phyloP scores from a whole-genome alignment of 1,140 invertebrate genomes.

The Piezodorus guildinii region DNA sequence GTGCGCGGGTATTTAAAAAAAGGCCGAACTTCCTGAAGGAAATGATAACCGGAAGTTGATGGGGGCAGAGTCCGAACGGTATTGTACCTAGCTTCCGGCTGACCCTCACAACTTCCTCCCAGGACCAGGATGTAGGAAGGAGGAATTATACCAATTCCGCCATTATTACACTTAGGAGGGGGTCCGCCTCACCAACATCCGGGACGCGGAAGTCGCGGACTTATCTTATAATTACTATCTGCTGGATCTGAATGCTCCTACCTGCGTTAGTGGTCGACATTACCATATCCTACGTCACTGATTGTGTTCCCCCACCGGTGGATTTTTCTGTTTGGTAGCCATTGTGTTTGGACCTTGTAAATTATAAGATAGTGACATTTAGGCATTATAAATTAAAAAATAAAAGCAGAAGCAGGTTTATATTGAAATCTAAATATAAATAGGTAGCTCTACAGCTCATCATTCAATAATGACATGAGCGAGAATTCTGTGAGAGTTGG shows the following conservation, averaged over 20 bases:
- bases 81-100: constrained; percentile 14
- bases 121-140: constrained; percentile 13
- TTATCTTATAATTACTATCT: constrained; percentile 5
- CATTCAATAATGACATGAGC: too few relatives aligned
- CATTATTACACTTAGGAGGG: constrained; percentile 11
- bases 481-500: too few relatives aligned
- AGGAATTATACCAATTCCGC: constrained; percentile 15
- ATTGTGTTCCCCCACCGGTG: too few relatives aligned
- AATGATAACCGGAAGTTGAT: constrained; percentile 11
- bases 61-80: constrained; percentile 10
- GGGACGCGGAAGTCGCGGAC: not conserved
- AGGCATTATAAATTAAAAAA: too few relatives aligned
- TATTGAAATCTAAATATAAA: too few relatives aligned
- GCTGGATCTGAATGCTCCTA: not conserved
- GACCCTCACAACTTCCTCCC: constrained; percentile 13
- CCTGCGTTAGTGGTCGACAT: too few relatives aligned
- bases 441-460: too few relatives aligned
- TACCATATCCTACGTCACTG: too few relatives aligned
- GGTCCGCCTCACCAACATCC: not conserved
- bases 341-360: too few relatives aligned
- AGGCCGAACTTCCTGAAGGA: constrained; percentile 14
- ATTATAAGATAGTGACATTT: too few relatives aligned
- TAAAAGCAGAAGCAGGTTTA: too few relatives aligned
- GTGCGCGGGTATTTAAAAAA: constrained; percentile 5
- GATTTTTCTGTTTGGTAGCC: too few relatives aligned